Percentiles rank a stretch among this genome's conserved stretches.
Conservation (phyloP, 1,140 invertebrate genomes). For the Dufourea novaeangliae region DNA sequence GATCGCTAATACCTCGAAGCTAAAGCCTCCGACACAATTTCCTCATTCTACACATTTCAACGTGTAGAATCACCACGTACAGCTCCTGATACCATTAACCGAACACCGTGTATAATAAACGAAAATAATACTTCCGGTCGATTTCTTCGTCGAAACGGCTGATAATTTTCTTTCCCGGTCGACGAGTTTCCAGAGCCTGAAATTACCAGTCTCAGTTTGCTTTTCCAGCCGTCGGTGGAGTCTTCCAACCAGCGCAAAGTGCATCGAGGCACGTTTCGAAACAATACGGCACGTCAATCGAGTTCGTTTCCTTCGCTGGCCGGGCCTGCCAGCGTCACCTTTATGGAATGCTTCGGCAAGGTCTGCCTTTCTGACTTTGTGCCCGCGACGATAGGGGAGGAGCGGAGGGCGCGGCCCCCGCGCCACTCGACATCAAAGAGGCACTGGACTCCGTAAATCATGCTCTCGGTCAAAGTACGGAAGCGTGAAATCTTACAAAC, state of each 20-base stretch:
- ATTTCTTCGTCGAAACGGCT: neutral
- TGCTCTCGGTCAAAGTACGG: conserved; percentile 37
- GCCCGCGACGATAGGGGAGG: conserved; percentile 1
- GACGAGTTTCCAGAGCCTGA: neutral
- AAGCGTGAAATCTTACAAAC: conserved; percentile 43
- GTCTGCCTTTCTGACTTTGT: conserved; percentile 63
- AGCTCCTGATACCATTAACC: no score
- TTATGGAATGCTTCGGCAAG: conserved; percentile 69
- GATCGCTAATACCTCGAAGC: no score
- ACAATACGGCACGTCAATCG: conserved; percentile 28
- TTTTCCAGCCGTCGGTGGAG: neutral
- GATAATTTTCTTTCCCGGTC: neutral
- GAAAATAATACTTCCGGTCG: no score
- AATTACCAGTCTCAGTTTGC: neutral
- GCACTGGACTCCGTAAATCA: conserved; percentile 22
- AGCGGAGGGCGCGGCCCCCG: neutral
- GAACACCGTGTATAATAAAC: no score
- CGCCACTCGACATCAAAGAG: conserved; percentile 25
- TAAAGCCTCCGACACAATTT: no score
- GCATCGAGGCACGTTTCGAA: neutral
- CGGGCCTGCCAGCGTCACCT: conserved; percentile 64
- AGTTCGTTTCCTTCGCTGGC: conserved; percentile 27
- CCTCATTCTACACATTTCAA: no score
- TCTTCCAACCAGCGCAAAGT: neutral
- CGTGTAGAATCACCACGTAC: no score